A percentile compares a stretch with the other conserved stretches of the same genome.
phyloP scores from a whole-genome alignment of 2,888 invertebrate genomes.

The Sarcophaga rosellei region DNA sequence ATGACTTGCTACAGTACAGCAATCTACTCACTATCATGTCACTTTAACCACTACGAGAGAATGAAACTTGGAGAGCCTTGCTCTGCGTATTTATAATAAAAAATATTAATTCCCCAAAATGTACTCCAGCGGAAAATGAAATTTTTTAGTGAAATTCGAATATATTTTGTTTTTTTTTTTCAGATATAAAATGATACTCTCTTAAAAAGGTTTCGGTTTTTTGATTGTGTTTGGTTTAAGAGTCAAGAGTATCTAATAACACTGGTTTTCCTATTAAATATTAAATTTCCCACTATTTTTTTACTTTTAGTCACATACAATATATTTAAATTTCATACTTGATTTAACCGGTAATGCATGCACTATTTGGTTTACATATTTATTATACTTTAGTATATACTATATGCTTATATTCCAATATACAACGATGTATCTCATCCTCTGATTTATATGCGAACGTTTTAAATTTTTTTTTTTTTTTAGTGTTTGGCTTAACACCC shows the following conservation, averaged over 20 bases:
- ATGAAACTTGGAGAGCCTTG: constrained; percentile 77
- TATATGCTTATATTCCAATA: background rate
- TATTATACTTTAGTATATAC: background rate
- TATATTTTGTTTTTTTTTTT: background rate
- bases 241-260: background rate
- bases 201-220: constrained; percentile 28
- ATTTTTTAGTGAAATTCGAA: constrained; percentile 5
- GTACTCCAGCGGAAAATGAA: constrained; percentile 26
- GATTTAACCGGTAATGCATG: constrained; percentile 53
- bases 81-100: constrained; percentile 78
- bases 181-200: constrained; percentile 20
- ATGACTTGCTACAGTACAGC: constrained; percentile 81
- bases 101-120: constrained; percentile 22
- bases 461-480: background rate
- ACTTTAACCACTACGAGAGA: constrained; percentile 82
- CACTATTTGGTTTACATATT: background rate
- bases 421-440: constrained; percentile 13
- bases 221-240: background rate
- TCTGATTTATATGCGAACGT: constrained; percentile 42
- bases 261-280: constrained; percentile 10
- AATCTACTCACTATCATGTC: constrained; percentile 82
- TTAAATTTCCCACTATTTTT: constrained; percentile 49
- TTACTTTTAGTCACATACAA: background rate
- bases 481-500: background rate
- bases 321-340: constrained; percentile 9